These are phyloP conservation scores for Passer montanus DNA, from an alignment of 2,113 vertebrate species.

Conservation along the genomic window DNA sequence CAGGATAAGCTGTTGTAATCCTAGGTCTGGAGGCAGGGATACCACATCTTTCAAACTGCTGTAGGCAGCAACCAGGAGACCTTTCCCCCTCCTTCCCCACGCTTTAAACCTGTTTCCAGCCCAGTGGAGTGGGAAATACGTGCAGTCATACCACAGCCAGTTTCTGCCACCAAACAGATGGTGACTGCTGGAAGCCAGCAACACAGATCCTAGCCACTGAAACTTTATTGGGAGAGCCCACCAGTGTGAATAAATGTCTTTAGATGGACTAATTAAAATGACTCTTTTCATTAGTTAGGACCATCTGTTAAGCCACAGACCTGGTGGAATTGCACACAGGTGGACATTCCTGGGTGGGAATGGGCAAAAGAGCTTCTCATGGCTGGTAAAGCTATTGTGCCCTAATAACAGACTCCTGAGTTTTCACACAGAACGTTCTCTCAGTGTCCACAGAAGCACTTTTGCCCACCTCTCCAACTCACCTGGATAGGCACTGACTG, in stretches of 20 bases:
- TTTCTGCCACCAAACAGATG: conserved; percentile 85
- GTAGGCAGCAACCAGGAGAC: conserved; percentile 33
- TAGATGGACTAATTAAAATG: conserved; percentile 88
- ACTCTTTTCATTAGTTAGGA: conserved; percentile 81
- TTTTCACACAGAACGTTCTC: neutral
- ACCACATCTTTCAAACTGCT: conserved; percentile 48
- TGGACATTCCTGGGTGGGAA: conserved; percentile 66
- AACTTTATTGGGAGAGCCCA: conserved; percentile 78
- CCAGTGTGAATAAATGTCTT: conserved; percentile 83
- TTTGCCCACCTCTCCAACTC: neutral
- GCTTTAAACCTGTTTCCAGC: conserved; percentile 71
- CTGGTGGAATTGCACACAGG: conserved; percentile 72
- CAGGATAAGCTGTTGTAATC: conserved; percentile 66
- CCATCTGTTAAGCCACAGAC: conserved; percentile 84
- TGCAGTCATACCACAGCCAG: conserved; percentile 66
- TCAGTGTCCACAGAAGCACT: neutral
- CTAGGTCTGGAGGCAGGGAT: conserved; percentile 47
- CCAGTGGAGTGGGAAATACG: conserved; percentile 79
- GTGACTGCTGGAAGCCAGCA: conserved; percentile 81
- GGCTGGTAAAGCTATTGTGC: conserved; percentile 30
- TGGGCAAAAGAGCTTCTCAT: neutral
- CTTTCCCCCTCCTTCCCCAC: neutral
- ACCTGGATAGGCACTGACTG: neutral
- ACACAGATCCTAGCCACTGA: conserved; percentile 75
- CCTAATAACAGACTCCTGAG: conserved; percentile 47